Evolutionary conservation across 2,888 invertebrate species (phyloP).

Genomic region (Drosophila sordidula): DNA sequence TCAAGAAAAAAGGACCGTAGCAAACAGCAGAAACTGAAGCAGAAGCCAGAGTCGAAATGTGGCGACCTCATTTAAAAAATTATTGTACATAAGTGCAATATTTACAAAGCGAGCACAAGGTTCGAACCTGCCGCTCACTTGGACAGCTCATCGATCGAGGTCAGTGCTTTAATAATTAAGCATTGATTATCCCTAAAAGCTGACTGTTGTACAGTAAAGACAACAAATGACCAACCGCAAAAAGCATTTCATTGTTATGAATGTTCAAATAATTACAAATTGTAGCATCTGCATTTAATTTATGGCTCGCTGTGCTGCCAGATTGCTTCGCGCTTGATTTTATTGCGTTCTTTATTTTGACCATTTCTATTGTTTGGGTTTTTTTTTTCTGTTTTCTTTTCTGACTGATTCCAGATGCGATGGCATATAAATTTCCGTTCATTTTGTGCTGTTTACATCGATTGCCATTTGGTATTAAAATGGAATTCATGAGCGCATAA

Average conservation of each 20-base stretch:
- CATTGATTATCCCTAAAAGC: background rate
- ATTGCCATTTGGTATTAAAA: constrained; percentile 47
- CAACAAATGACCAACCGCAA: constrained; percentile 2
- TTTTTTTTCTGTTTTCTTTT: background rate
- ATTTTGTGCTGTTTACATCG: constrained; percentile 52
- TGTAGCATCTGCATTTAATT: constrained; percentile 77
- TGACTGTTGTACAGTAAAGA: background rate
- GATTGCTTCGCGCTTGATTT: constrained; percentile 63
- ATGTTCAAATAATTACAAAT: constrained; percentile 64
- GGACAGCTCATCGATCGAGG: background rate
- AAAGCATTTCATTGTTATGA: constrained; percentile 1
- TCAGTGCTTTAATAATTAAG: background rate
- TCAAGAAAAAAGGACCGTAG: constrained; percentile 2
- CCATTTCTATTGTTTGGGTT: constrained; percentile 19
- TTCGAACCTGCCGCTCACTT: background rate
- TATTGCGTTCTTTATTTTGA: constrained; percentile 58
- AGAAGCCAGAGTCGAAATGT: background rate
- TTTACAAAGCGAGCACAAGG: background rate
- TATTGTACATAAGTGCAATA: background rate
- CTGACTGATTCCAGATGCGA: constrained; percentile 63
- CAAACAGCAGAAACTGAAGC: background rate
- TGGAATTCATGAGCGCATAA: constrained; percentile 24
- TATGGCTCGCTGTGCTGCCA: constrained; percentile 66
- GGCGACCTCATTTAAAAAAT: background rate
- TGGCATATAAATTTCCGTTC: constrained; percentile 67